phyloP scores from a whole-genome alignment of 2,797 vertebrate genomes.

The Rhinatrema bivittatum region DNA sequence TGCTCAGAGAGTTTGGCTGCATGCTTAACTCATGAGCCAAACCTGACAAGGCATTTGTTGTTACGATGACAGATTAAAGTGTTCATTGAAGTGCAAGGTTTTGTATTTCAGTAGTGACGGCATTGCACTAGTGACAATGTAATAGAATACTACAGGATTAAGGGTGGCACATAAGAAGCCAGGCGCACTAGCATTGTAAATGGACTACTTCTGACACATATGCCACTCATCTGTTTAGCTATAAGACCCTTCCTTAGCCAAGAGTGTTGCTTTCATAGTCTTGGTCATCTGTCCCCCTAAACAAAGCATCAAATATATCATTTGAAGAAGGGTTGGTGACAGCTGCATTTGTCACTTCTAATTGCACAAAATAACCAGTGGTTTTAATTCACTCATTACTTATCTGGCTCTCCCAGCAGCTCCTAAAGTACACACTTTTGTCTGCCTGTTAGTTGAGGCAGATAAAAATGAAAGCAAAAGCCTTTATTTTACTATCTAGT shows the following conservation, averaged over 20 bases:
- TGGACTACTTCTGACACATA: constrained; percentile 42
- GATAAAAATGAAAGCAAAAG: too few species aligned
- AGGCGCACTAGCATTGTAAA: constrained; percentile 34
- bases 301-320: constrained; percentile 50
- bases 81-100: constrained; percentile 36
- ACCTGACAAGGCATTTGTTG: constrained; percentile 43
- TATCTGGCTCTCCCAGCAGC: too few species aligned
- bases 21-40: constrained; percentile 42
- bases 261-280: constrained; percentile 51
- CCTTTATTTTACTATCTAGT: too few species aligned
- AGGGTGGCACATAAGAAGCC: constrained; percentile 43
- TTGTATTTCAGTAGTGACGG: constrained; percentile 56
- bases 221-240: constrained; percentile 49
- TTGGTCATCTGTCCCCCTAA: constrained; percentile 40
- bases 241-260: constrained; percentile 40
- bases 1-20: constrained; percentile 36
- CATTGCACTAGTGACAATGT: constrained; percentile 45
- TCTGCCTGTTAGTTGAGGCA: too few species aligned
- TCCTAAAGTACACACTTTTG: too few species aligned
- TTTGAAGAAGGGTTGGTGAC: constrained; percentile 54
- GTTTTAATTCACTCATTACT: constrained; percentile 39
- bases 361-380: constrained; percentile 27
- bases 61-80: constrained; percentile 53
- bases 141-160: constrained; percentile 60
- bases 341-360: constrained; percentile 52